These are phyloP conservation scores for Psittacara wagleri DNA, from an alignment of 2,113 vertebrate species.

Conservation along the genomic window DNA sequence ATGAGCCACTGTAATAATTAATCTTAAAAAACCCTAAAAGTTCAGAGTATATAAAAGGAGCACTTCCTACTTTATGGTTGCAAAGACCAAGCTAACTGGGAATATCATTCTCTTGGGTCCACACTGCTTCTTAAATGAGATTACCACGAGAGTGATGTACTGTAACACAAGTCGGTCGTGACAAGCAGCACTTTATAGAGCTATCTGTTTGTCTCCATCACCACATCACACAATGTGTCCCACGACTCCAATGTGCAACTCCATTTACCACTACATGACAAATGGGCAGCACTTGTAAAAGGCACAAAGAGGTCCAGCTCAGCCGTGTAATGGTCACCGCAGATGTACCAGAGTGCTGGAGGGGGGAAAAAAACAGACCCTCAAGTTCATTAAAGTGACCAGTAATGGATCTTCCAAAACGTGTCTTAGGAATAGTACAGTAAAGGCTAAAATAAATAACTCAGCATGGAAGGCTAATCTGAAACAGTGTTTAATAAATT, in stretches of 20 bases:
- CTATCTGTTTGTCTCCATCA: conserved; percentile 82
- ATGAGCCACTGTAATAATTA: conserved; percentile 69
- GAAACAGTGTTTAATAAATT: conserved; percentile 94
- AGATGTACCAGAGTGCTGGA: conserved; percentile 80
- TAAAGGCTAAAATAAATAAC: conserved; percentile 92
- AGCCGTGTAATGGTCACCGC: conserved; percentile 89
- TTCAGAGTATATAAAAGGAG: conserved; percentile 76
- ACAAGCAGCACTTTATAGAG: conserved; percentile 80
- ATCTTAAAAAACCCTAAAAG: conserved; percentile 73
- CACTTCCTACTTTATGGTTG: conserved; percentile 77
- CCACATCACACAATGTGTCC: conserved; percentile 75
- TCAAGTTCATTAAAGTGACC: conserved; percentile 93
- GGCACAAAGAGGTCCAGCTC: conserved; percentile 74
- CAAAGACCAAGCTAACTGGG: conserved; percentile 81
- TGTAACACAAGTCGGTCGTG: conserved; percentile 60
- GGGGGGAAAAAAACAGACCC: conserved; percentile 75
- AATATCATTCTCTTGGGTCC: conserved; percentile 73
- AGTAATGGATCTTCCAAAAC: conserved; percentile 86
- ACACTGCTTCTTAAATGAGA: conserved; percentile 78
- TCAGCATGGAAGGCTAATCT: conserved; percentile 80
- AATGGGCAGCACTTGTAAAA: conserved; percentile 86
- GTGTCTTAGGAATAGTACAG: conserved; percentile 87
- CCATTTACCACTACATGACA: conserved; percentile 89
- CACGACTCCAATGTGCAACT: conserved; percentile 86
- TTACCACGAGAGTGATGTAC: conserved; percentile 76